These are phyloP conservation scores for Cheilosia pagana DNA, from an alignment of 2,888 invertebrate genomes.

Conservation along the genomic window DNA sequence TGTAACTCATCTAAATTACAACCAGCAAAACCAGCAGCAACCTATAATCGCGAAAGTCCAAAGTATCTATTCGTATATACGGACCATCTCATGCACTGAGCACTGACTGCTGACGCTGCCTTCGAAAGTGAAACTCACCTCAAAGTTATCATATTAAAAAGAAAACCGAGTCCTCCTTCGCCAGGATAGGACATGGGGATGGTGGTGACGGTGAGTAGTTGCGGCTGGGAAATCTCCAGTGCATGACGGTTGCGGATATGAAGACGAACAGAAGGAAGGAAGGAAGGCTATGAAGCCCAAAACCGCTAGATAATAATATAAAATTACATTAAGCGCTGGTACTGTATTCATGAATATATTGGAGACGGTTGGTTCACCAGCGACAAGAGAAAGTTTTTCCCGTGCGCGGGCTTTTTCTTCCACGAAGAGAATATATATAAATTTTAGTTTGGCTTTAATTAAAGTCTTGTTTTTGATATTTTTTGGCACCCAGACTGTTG, in stretches of 20 bases:
- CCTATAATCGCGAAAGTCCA: slow-evolving; percentile 55
- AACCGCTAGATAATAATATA: slow-evolving; percentile 58
- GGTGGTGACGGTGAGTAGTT: neutral
- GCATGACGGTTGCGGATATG: slow-evolving; percentile 46
- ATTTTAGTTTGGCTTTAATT: slow-evolving; percentile 64
- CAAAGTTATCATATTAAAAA: slow-evolving; percentile 15
- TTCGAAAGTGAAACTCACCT: slow-evolving; percentile 7
- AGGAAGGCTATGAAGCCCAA: slow-evolving; percentile 44
- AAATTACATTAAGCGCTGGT: slow-evolving; percentile 64
- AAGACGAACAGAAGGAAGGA: slow-evolving; percentile 32
- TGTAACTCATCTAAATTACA: slow-evolving; percentile 61
- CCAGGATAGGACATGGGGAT: neutral
- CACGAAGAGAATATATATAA: slow-evolving; percentile 14
- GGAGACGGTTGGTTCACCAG: slow-evolving; percentile 4
- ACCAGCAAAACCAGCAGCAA: slow-evolving; percentile 28
- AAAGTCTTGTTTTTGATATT: slow-evolving; percentile 27
- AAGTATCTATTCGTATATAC: slow-evolving; percentile 2
- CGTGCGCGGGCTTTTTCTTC: neutral
- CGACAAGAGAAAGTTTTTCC: neutral
- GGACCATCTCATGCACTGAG: neutral
- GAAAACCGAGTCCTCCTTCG: slow-evolving; percentile 3
- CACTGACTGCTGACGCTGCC: neutral
- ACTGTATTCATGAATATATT: slow-evolving; percentile 68
- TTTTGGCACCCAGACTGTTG: slow-evolving; percentile 4
- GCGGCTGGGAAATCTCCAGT: slow-evolving; percentile 42